These are phyloP conservation scores for Spodoptera frugiperda DNA, from an alignment of 1,140 invertebrate species.

Conservation along the genomic window DNA sequence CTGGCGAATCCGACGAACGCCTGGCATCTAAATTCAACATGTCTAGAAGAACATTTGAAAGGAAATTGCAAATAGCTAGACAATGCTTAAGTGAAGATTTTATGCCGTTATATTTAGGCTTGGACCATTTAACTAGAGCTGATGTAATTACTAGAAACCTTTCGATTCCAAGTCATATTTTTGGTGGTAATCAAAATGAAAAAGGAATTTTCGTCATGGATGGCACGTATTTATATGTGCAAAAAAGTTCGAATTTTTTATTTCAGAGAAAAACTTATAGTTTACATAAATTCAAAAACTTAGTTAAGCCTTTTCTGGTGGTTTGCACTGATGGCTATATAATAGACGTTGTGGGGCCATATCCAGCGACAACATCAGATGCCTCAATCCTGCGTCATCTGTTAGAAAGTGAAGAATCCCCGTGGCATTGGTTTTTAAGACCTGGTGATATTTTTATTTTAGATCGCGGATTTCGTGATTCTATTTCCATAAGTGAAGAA, in stretches of 20 bases:
- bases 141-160: background rate
- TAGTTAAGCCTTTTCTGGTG: no score
- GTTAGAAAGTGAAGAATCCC: no score
- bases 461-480: slow-evolving; percentile 54
- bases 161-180: background rate
- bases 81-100: slow-evolving; percentile 29
- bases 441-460: slow-evolving; percentile 51
- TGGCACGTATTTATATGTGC: no score
- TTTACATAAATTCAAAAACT: no score
- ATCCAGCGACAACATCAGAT: no score
- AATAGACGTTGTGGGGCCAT: no score
- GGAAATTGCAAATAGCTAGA: slow-evolving; percentile 21
- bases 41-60: slow-evolving; percentile 42
- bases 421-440: slow-evolving; percentile 41
- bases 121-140: background rate
- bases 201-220: no score
- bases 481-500: slow-evolving; percentile 45
- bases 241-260: no score
- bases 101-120: background rate
- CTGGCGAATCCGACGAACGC: slow-evolving; percentile 38
- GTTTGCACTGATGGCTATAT: no score
- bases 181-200: background rate
- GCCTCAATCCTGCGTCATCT: no score
- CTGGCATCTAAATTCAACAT: slow-evolving; percentile 47
- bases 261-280: no score